Conservation (phyloP, 1,140 invertebrate species). For the Papilio dardanus region DNA sequence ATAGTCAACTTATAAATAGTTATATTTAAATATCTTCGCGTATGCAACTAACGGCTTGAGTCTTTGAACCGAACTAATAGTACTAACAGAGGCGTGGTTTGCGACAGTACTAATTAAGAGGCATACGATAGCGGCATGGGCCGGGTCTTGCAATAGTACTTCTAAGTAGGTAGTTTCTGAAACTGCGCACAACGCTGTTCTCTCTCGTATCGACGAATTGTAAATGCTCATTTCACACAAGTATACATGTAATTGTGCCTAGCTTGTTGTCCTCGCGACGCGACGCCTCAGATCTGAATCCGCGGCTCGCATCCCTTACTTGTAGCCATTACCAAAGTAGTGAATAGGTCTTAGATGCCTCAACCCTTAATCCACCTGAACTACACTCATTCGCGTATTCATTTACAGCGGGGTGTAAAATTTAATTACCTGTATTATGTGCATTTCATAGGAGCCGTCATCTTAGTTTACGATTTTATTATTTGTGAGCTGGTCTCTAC, state of each 20-base stretch:
- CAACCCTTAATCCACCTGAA: not conserved
- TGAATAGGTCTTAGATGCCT: conserved; percentile 8
- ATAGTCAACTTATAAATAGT: conserved; percentile 55
- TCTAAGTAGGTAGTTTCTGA: conserved; percentile 57
- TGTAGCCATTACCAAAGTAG: conserved; percentile 34
- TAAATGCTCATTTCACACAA: conserved; percentile 40
- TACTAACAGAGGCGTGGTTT: conserved; percentile 78
- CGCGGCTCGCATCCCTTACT: conserved; percentile 37
- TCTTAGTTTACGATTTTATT: conserved; percentile 67
- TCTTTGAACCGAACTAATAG: conserved; percentile 64
- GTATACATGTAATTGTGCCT: conserved; percentile 7
- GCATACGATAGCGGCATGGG: conserved; percentile 57
- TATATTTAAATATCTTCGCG: conserved; percentile 61
- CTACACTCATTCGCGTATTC: conserved; percentile 16
- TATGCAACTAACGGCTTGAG: conserved; percentile 77
- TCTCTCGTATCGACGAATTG: conserved; percentile 35
- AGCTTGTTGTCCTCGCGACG: conserved; percentile 38
- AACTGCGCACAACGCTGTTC: conserved; percentile 63
- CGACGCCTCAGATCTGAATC: conserved; percentile 48
- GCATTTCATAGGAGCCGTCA: conserved; percentile 69
- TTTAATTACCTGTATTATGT: conserved; percentile 65
- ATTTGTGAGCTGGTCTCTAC: conserved; percentile 78
- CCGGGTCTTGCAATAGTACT: conserved; percentile 77
- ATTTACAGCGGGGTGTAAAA: conserved; percentile 45
- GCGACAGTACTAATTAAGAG: conserved; percentile 51